phyloP scores from a whole-genome alignment of 2,113 vertebrate genomes.

The Colinus virginianus region DNA sequence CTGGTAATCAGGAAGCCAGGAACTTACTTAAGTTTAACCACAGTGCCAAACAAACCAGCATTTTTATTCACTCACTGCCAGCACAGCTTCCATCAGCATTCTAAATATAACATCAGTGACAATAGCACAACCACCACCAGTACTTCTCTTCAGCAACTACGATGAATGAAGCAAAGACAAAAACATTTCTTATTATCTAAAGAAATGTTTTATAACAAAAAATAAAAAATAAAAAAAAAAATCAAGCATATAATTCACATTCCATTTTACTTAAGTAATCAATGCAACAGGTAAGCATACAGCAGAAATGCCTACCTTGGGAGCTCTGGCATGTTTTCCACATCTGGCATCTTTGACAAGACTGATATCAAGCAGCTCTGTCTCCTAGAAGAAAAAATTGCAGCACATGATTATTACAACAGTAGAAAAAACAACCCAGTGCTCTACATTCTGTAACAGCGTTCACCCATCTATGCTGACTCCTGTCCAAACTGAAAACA shows the following conservation, averaged over 20 bases:
- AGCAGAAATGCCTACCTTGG: constrained; percentile 82
- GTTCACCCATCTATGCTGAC: not conserved
- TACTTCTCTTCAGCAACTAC: not conserved
- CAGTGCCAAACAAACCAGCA: not conserved
- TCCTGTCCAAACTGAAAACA: not conserved
- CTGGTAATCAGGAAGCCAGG: not conserved
- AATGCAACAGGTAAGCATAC: not conserved
- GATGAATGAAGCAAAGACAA: not conserved
- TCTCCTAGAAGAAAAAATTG: constrained; percentile 81
- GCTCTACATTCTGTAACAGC: not conserved
- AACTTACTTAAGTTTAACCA: not conserved
- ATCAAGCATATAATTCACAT: not conserved
- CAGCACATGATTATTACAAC: not conserved
- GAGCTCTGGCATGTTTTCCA: constrained; percentile 85
- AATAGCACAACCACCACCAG: not conserved
- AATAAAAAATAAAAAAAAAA: not conserved
- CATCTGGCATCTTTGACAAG: constrained; percentile 89
- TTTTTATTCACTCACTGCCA: not conserved
- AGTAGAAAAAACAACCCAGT: not conserved
- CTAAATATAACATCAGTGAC: not conserved
- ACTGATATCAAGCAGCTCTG: constrained; percentile 87
- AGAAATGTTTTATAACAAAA: not conserved
- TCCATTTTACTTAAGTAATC: not conserved
- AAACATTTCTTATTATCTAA: not conserved
- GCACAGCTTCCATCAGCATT: not conserved